Evolutionary conservation across 2,113 vertebrate genomes (phyloP).

Genomic region (Hemibagrus wyckioides): DNA sequence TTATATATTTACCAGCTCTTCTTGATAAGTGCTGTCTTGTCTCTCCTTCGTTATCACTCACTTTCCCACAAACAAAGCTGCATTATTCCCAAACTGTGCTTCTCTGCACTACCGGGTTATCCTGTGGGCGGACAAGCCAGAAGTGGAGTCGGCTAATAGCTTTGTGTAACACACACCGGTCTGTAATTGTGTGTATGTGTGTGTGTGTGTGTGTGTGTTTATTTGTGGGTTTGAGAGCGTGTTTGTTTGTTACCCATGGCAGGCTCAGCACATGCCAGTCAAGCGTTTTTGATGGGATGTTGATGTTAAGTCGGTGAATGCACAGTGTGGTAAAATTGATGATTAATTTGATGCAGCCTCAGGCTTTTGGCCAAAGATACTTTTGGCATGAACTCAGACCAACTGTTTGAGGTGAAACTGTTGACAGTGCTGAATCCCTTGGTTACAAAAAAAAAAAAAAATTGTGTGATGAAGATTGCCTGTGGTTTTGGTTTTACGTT

Average conservation of each 20-base stretch:
- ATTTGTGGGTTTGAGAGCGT: slow-evolving; percentile 32
- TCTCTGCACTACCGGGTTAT: slow-evolving; percentile 55
- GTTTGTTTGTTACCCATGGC: slow-evolving; percentile 41
- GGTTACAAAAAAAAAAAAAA: slow-evolving; percentile 26
- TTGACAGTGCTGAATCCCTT: slow-evolving; percentile 30
- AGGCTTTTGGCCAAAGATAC: slow-evolving; percentile 34
- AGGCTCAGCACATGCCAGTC: slow-evolving; percentile 52
- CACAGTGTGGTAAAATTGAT: slow-evolving; percentile 42
- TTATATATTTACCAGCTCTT: slow-evolving; percentile 61
- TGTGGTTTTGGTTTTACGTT: slow-evolving; percentile 21
- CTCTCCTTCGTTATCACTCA: slow-evolving; percentile 49
- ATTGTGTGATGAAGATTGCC: slow-evolving; percentile 10
- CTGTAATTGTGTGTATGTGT: slow-evolving; percentile 27
- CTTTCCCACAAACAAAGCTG: slow-evolving; percentile 57
- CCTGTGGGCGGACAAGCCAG: slow-evolving; percentile 55
- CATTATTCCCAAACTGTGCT: slow-evolving; percentile 58
- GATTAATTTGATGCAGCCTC: slow-evolving; percentile 41
- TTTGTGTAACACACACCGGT: slow-evolving; percentile 50
- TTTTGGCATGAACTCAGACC: slow-evolving; percentile 41
- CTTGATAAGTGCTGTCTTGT: slow-evolving; percentile 58
- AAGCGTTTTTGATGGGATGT: slow-evolving; percentile 46
- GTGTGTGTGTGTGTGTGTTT: slow-evolving; percentile 44
- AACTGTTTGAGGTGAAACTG: slow-evolving; percentile 43
- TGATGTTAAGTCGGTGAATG: slow-evolving; percentile 40
- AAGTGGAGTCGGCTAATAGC: slow-evolving; percentile 49